Conservation (phyloP, 2,797 vertebrate species). For the Coranthus polyacanthus region DNA sequence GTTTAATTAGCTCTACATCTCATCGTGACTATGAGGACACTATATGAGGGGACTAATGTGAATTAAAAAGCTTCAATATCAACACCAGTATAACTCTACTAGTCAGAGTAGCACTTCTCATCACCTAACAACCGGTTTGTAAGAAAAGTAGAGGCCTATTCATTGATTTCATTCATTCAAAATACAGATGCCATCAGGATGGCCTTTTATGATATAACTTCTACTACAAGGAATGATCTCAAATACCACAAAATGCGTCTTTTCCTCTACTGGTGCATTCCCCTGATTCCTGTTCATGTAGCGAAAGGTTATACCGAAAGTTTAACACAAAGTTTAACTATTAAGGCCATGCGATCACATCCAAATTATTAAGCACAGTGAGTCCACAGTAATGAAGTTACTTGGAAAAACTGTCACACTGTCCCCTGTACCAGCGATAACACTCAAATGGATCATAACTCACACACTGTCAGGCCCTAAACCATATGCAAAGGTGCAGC, state of each 20-base stretch:
- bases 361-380: not conserved
- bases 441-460: conserved; percentile 25
- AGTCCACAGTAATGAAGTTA: conserved; percentile 10
- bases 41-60: not conserved
- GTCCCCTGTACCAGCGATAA: not conserved
- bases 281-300: conserved; percentile 24
- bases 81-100: too few species aligned
- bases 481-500: not conserved
- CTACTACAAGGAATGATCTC: not conserved
- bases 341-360: conserved; percentile 1
- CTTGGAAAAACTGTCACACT: not conserved
- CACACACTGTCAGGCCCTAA: not conserved
- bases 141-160: too few species aligned
- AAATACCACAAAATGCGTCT: not conserved
- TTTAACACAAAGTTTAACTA: conserved; percentile 20
- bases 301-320: not conserved
- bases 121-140: too few species aligned
- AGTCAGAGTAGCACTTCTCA: too few species aligned
- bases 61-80: too few species aligned
- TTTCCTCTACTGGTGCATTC: conserved; percentile 18
- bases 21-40: not conserved
- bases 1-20: too few species aligned
- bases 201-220: not conserved
- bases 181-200: not conserved
- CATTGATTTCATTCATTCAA: too few species aligned